Conservation (phyloP, 2,797 vertebrate genomes). For the Dallia pectoralis region DNA sequence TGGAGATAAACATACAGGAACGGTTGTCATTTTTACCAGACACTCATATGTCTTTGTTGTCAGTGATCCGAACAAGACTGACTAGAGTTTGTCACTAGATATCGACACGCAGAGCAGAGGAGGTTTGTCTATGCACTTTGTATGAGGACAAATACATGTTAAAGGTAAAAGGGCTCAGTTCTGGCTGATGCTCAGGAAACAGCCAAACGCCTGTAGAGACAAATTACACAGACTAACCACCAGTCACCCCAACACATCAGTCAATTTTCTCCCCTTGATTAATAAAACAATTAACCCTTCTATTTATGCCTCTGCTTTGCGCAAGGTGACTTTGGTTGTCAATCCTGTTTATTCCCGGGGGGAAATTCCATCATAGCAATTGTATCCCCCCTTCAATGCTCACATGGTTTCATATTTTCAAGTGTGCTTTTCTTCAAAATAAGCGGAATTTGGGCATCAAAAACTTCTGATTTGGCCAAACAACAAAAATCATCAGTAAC, state of each 20-base stretch:
- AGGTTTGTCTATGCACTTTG: background rate
- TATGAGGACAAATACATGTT: slow-evolving; percentile 6
- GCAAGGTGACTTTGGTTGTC: slow-evolving; percentile 22
- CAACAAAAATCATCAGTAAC: background rate
- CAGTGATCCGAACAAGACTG: slow-evolving; percentile 12
- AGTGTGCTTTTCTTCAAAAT: background rate
- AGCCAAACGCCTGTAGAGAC: slow-evolving; percentile 13
- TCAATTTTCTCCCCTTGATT: slow-evolving; percentile 11
- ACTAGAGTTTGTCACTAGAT: slow-evolving; percentile 6
- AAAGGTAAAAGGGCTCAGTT: background rate
- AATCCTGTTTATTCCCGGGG: slow-evolving; percentile 22
- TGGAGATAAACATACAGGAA: too few relatives aligned
- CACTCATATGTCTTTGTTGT: background rate
- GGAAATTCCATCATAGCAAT: slow-evolving; percentile 22
- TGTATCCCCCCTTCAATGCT: background rate
- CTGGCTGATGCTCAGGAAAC: slow-evolving; percentile 1
- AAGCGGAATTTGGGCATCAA: background rate
- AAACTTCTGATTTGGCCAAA: background rate
- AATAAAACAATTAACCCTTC: slow-evolving; percentile 25
- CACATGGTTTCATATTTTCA: background rate
- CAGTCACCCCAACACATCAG: slow-evolving; percentile 20
- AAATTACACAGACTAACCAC: slow-evolving; percentile 18
- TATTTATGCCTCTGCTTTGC: slow-evolving; percentile 8
- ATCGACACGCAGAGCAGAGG: slow-evolving; percentile 6
- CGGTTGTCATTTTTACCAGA: too few relatives aligned